Percentiles rank a stretch among this genome's conserved stretches.
These are phyloP conservation scores for Agrenia bidenticulata DNA, from an alignment of 2,888 invertebrate species.

Conservation along the genomic window DNA sequence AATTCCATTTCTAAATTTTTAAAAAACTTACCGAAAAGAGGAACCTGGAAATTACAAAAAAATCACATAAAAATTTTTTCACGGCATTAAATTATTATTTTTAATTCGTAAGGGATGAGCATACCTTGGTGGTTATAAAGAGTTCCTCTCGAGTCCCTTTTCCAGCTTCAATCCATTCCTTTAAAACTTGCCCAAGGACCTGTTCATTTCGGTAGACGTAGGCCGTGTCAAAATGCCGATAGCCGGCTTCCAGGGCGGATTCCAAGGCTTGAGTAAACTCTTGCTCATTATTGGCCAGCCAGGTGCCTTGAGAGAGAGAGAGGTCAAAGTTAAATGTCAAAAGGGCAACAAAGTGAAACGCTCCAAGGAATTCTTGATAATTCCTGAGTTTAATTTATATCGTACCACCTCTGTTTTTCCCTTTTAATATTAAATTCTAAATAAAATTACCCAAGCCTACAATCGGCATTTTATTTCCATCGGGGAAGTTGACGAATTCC, in stretches of 20 bases:
- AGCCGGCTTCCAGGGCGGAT: constrained; percentile 71
- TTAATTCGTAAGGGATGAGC: no score
- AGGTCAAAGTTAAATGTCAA: not conserved
- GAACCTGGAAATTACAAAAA: constrained; percentile 14
- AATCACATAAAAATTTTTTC: not conserved
- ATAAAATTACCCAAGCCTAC: constrained; percentile 59
- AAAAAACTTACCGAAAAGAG: constrained; percentile 22
- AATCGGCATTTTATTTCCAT: constrained; percentile 67
- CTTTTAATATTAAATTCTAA: not conserved
- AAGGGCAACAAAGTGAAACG: not conserved
- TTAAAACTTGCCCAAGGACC: constrained; percentile 71
- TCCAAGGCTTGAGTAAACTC: constrained; percentile 63
- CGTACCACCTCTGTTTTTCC: not conserved
- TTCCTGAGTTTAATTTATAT: not conserved
- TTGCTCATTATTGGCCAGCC: constrained; percentile 23
- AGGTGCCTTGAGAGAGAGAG: constrained; percentile 15
- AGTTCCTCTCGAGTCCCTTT: constrained; percentile 72
- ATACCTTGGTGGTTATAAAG: constrained; percentile 79
- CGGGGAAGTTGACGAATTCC: constrained; percentile 11
- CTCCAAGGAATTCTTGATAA: not conserved
- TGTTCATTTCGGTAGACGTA: constrained; percentile 75
- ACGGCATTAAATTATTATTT: not conserved
- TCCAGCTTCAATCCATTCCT: constrained; percentile 69
- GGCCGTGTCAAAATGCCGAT: constrained; percentile 81
- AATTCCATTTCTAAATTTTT: not conserved